A percentile compares a stretch with the other conserved stretches of the same genome.
These are phyloP conservation scores for Ctenochaetus hawaiiensis DNA, from an alignment of 2,797 vertebrate genomes.

Conservation along the genomic window DNA sequence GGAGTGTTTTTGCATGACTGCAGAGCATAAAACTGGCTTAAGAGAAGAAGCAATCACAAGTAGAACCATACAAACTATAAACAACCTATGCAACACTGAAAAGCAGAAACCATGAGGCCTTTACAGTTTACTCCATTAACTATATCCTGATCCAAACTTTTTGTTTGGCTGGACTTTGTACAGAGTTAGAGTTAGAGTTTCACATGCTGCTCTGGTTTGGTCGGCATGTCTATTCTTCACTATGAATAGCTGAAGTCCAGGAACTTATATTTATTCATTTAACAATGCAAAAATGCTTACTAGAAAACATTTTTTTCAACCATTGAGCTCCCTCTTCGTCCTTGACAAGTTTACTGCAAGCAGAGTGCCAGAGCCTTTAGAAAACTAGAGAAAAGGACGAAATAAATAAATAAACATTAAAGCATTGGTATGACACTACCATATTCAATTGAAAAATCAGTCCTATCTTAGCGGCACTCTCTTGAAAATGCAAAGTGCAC, in stretches of 20 bases:
- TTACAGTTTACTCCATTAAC: too few relatives aligned
- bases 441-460: neutral
- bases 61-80: neutral
- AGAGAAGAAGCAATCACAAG: neutral
- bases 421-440: neutral
- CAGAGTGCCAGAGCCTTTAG: neutral
- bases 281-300: neutral
- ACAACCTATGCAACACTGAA: neutral
- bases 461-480: neutral
- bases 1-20: neutral
- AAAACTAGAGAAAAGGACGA: neutral
- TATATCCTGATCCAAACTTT: too few relatives aligned
- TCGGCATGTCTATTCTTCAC: neutral
- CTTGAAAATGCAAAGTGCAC: conserved; percentile 5
- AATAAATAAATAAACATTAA: conserved; percentile 7
- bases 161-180: too few relatives aligned
- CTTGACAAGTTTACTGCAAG: neutral
- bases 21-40: neutral
- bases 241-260: neutral
- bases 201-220: neutral
- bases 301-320: neutral
- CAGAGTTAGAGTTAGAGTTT: neutral
- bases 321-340: neutral
- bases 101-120: neutral
- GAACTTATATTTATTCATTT: neutral